Base-by-base conservation (phyloP, 2,888 invertebrate genomes). In the Cephus pulcher region DNA sequence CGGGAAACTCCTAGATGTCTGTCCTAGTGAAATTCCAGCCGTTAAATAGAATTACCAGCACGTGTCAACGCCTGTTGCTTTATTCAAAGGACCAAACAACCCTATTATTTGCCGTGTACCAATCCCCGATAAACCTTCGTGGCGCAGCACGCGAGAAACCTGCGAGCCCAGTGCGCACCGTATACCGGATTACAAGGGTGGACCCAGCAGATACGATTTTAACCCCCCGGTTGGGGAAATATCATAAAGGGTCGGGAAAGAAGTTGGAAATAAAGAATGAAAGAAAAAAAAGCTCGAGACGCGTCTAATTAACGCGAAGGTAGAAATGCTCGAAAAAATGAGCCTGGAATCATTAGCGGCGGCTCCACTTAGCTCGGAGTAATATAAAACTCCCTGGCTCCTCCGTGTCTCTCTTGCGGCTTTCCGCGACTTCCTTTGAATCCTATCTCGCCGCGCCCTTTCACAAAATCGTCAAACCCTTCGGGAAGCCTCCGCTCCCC, bases 271-370 rank as follows among this genome's bases (percentile, higher is more conserved):
- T 2, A 12, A 71, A 71, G 33, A 30, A 6, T 12, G 12, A 15
- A 32, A 15, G 9, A 11, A 3, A 30, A 4, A 33, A 32, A 33
- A 32, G 1, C 71, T 12, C 71, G 70, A 77, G 69, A 75, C 70
- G 40, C 75, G 77, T 77, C 77, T 77, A 77, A 77, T 77, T 77
- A 77, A 74, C 74, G 71, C 32, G 34, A 32, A 34, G 6, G 56
- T 23, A 23, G 32, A 33, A 71, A 32, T 34, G 75, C 69, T 75
- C 30, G 75, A 56, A 69, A 77, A 37, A 77, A 75, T 77, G 77
- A 77, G 40, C 77, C 34, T 33, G 75, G 77, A 74, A 77, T 77
- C 77, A 77, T 77, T 77, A 77, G 77, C 33, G 75, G 74, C 0
- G 56, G 71, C 12, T 33, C 33, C 77, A 15, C 75, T 71, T n/a